Evolutionary conservation across 2,888 invertebrate species (phyloP), one percentile per base, ranked within the genome.

Genomic region (Diarsia rubi): DNA sequence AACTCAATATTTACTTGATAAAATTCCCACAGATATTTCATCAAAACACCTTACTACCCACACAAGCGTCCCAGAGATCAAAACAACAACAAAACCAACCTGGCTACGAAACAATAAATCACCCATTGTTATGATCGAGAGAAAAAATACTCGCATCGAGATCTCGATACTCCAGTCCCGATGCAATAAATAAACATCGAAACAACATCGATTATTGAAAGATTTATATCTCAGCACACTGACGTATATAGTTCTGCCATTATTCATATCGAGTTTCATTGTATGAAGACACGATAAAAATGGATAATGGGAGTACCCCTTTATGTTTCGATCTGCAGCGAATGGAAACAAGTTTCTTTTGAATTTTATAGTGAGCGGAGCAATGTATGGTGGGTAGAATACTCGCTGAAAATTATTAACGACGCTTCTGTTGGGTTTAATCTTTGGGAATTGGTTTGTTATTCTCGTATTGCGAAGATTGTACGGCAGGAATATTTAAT

Each of bases 151-250:
- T 85, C 85, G 78, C 79, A 81, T 79, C 88, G 88, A 92, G 91
- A 93, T 92, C 91, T 92, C 92, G 93, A 95, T 93, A 92, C 89
- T 87, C 81, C 73, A 76, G 89, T 86, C 88, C 89, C 89, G 88
- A 90, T 90, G 91, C 94, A 92, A 95, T 95, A 95, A 95, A 96
- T 95, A 96, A 93, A 95, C 92, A 95, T 92, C 90, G 88, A 84
- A 88, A 90, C 89, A 91, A 91, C 93, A 94, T 94, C 95, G 95
- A 95, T 95, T 95, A 95, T 92, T 92, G 92, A 92, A 94, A 95
- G 96, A 96, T 96, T 95, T 96, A 96, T 96, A 93, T 94, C 93
- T 92, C 87, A 89, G 90, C 89, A 91, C 90, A 90, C 91, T 92
- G 91, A 93, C 91, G 93, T 91, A 89, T 91, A 90, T 90, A 92